Conservation (phyloP, 2,113 vertebrate species). For the Raja brachyura region DNA sequence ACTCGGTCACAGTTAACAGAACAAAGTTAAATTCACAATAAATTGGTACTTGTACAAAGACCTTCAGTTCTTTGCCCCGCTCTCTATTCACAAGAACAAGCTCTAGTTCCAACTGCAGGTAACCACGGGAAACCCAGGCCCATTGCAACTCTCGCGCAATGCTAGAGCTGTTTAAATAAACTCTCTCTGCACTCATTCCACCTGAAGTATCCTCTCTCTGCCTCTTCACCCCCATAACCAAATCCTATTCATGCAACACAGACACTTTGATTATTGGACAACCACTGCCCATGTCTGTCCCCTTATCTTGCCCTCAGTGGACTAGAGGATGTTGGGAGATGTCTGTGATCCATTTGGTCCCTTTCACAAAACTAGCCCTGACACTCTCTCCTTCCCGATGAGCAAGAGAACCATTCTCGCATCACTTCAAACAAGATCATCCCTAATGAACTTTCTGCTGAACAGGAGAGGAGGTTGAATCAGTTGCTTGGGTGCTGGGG, state of each 20-base stretch:
- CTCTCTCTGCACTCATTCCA: not conserved
- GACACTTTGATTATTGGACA: not conserved
- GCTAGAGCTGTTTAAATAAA: not conserved
- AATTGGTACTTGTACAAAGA: not conserved
- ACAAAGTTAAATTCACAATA: not conserved
- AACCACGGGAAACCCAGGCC: not conserved
- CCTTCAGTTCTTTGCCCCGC: not conserved
- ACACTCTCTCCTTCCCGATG: not conserved
- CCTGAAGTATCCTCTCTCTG: not conserved
- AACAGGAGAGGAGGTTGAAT: not conserved
- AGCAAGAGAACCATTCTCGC: not conserved
- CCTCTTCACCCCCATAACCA: not conserved
- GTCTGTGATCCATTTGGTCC: not conserved
- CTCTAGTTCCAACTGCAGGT: not conserved
- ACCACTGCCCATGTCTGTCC: not conserved
- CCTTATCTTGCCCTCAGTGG: not conserved
- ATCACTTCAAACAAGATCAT: not conserved
- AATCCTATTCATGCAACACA: not conserved
- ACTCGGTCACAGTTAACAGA: not conserved
- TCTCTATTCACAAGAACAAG: not conserved
- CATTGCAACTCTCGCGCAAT: too few relatives aligned
- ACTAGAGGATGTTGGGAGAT: not conserved
- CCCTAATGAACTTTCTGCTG: not conserved
- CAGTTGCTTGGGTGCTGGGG: not conserved
- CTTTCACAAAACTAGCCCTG: not conserved